Evolutionary conservation across 1,140 invertebrate species (phyloP), one percentile per base, ranked within the genome.

Genomic region (Ooceraea biroi): DNA sequence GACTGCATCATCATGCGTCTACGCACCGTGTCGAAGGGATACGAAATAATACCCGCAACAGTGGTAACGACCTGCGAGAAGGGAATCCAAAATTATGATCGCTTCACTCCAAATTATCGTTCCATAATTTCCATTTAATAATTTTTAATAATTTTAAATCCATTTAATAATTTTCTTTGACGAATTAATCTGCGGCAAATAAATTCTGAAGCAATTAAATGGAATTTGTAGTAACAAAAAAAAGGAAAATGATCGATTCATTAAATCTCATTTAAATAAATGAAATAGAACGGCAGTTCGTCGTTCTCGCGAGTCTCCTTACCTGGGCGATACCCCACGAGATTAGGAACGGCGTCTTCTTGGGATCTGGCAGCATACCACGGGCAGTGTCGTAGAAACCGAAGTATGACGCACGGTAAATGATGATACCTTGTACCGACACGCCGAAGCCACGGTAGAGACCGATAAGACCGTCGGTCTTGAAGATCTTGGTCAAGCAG

Each of bases 371-470:
- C 73, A 98, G 92, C 95, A 98, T 97, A 86, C 97, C 98, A 94
- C 98, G 98, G 84, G 97, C 96, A 76, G 98, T 98, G 93, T 99
- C 98, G 91, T 97, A 99, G 94, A 98, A 97, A 87, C 98, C 98
- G 92, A 99, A 99, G 95, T 98, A 99, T 65, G 97, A 97, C 22
- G 98, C 98, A 93, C 98, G 96, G 92, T 97, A 98, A 92, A 97
- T 97, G 72, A 97, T 97, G 90, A 97, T 97, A 94, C 97, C 97
- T 94, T 98, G 97, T 46, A 98, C 98, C 27, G 98, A 99, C 87
- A 98, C 98, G 82, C 97, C 95, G 92, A 99, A 99, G 84, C 98
- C 98, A 94, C 97, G 96, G 95, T 99, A 99, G 52, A 98, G 94
- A 85, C 98, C 98, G 72, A 94, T 90, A 8, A 98, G 85, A 83